A percentile compares a stretch with the other conserved stretches of the same genome.
These are phyloP conservation scores for Eufriesea mexicana DNA, from an alignment of 1,140 invertebrate species.

Conservation along the genomic window DNA sequence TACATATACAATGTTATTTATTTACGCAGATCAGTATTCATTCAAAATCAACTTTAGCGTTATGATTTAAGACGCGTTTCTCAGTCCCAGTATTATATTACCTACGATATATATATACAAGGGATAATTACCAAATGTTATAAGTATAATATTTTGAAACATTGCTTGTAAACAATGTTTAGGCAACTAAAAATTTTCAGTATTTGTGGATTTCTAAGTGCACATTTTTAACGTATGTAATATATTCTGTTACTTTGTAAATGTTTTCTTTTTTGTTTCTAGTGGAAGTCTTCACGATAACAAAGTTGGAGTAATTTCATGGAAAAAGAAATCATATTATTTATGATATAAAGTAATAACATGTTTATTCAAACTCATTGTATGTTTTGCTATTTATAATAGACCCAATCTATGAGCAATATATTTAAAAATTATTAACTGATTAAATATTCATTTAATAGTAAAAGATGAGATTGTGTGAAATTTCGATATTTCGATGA, in stretches of 20 bases:
- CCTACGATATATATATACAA: slow-evolving; percentile 58
- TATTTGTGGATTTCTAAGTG: slow-evolving; percentile 13
- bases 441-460: slow-evolving; percentile 12
- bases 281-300: slow-evolving; percentile 9
- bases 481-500: background rate
- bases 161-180: slow-evolving; percentile 34
- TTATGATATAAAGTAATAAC: slow-evolving; percentile 1
- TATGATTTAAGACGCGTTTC: slow-evolving; percentile 37
- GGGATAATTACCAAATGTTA: slow-evolving; percentile 36
- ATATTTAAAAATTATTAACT: slow-evolving; percentile 22
- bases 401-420: background rate
- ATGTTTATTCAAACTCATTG: slow-evolving; percentile 6
- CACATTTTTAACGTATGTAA: slow-evolving; percentile 7
- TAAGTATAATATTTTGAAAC: slow-evolving; percentile 30
- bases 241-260: slow-evolving; percentile 18
- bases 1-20: slow-evolving; percentile 59
- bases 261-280: background rate
- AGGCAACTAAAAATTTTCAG: slow-evolving; percentile 42
- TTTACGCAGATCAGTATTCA: slow-evolving; percentile 48
- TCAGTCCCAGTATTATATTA: slow-evolving; percentile 58
- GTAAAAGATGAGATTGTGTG: slow-evolving; percentile 29
- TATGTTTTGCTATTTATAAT: slow-evolving; percentile 2
- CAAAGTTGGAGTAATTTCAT: background rate
- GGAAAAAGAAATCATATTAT: background rate
- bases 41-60: slow-evolving; percentile 45